These are phyloP conservation scores for Drosophila maculinotata DNA, from an alignment of 2,888 invertebrate species.

Conservation along the genomic window DNA sequence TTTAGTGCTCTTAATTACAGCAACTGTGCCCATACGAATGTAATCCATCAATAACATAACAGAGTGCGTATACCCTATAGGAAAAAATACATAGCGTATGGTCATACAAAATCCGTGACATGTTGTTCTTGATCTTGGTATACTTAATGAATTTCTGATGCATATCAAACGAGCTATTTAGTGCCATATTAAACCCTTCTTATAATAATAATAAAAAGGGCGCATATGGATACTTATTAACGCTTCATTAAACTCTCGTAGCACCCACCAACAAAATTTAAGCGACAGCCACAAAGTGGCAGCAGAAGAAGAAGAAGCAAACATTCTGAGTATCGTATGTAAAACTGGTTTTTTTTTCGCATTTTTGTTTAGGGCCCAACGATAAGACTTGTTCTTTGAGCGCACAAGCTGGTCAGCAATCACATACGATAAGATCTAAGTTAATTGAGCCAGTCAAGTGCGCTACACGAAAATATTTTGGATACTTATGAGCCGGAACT, in stretches of 20 bases:
- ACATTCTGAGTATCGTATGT: conserved; percentile 33
- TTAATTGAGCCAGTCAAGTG: conserved; percentile 76
- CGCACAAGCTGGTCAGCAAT: conserved; percentile 38
- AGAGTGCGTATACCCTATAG: conserved; percentile 41
- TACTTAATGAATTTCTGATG: conserved; percentile 48
- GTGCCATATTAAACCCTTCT: conserved; percentile 52
- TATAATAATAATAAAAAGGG: conserved; percentile 43
- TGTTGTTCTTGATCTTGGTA: conserved; percentile 28
- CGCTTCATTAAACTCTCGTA: conserved; percentile 70
- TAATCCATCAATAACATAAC: conserved; percentile 40
- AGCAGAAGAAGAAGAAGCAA: conserved; percentile 29
- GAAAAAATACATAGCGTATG: not conserved
- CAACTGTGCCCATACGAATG: conserved; percentile 50
- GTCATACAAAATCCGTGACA: conserved; percentile 18
- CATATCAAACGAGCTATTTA: conserved; percentile 55
- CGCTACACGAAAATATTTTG: conserved; percentile 49
- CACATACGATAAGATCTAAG: conserved; percentile 64
- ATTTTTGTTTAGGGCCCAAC: conserved; percentile 12
- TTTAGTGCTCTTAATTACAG: conserved; percentile 66
- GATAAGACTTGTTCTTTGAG: conserved; percentile 42
- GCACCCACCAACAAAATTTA: conserved; percentile 49
- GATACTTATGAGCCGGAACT: conserved; percentile 56
- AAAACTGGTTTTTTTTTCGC: conserved; percentile 64
- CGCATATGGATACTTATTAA: conserved; percentile 67
- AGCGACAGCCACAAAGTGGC: conserved; percentile 52